Conservation (phyloP, 2,888 invertebrate species). For the Harmothoe impar region DNA sequence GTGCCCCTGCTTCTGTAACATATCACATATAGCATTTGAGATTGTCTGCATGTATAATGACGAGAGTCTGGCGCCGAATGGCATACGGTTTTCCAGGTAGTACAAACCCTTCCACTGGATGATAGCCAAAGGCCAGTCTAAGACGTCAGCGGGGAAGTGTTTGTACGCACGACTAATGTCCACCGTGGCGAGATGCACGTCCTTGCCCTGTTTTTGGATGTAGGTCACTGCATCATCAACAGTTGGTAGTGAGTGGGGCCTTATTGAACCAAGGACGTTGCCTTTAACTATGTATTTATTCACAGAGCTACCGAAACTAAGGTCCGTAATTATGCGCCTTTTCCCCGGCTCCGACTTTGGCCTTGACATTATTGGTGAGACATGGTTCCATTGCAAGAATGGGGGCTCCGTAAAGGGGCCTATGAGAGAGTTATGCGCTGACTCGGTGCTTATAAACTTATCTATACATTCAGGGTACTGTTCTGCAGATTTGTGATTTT, state of each 20-base stretch:
- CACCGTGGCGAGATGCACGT: neutral
- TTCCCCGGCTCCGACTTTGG: neutral
- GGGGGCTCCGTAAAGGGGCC: neutral
- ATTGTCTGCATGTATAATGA: neutral
- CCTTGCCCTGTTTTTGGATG: neutral
- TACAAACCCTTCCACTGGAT: neutral
- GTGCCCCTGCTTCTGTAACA: neutral
- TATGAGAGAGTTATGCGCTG: neutral
- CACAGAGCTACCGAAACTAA: neutral
- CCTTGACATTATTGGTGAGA: no score
- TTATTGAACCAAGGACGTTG: neutral
- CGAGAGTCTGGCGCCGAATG: neutral
- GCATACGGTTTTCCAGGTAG: neutral
- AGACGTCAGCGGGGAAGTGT: neutral
- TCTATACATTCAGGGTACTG: no score
- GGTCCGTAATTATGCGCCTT: neutral
- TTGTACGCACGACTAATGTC: neutral
- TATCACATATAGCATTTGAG: neutral
- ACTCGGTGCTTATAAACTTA: neutral
- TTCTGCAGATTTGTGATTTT: no score
- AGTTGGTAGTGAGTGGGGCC: neutral
- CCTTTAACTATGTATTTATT: neutral
- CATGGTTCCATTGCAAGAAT: neutral
- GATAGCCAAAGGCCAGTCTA: neutral
- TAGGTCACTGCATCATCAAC: neutral